Evolutionary conservation across 2,797 vertebrate genomes (phyloP).

Genomic region (Enteromius treurensis): DNA sequence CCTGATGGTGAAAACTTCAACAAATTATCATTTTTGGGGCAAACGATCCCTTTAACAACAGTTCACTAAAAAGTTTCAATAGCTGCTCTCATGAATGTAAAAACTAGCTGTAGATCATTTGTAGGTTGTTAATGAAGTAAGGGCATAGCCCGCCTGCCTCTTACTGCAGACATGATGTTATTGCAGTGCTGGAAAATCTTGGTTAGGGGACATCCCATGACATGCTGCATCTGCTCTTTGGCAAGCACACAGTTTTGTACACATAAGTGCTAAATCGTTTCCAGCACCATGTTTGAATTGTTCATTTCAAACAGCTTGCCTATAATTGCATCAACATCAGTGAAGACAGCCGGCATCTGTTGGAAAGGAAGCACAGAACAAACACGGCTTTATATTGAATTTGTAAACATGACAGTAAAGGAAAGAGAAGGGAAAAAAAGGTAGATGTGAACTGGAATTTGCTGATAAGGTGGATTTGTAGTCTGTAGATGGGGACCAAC

Average conservation of each 20-base stretch:
- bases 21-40: background rate
- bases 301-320: conserved; percentile 50
- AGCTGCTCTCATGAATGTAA: background rate
- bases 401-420: conserved; percentile 37
- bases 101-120: background rate
- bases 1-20: background rate
- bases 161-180: background rate
- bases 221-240: conserved; percentile 21
- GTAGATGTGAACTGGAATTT: conserved; percentile 18
- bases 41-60: background rate
- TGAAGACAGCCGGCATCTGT: conserved; percentile 40
- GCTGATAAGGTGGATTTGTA: conserved; percentile 39
- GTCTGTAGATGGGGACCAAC: conserved; percentile 12
- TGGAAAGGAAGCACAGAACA: conserved; percentile 29
- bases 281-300: conserved; percentile 41
- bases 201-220: background rate
- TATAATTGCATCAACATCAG: conserved; percentile 49
- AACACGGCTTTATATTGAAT: conserved; percentile 18
- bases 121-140: background rate
- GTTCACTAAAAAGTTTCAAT: background rate
- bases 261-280: conserved; percentile 22
- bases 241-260: conserved; percentile 12
- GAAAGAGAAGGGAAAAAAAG: conserved; percentile 1
- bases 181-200: background rate
- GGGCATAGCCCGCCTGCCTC: background rate